Evolutionary conservation across 2,113 vertebrate species (phyloP), one percentile per base, ranked within the genome.

Genomic region (Agapornis roseicollis): DNA sequence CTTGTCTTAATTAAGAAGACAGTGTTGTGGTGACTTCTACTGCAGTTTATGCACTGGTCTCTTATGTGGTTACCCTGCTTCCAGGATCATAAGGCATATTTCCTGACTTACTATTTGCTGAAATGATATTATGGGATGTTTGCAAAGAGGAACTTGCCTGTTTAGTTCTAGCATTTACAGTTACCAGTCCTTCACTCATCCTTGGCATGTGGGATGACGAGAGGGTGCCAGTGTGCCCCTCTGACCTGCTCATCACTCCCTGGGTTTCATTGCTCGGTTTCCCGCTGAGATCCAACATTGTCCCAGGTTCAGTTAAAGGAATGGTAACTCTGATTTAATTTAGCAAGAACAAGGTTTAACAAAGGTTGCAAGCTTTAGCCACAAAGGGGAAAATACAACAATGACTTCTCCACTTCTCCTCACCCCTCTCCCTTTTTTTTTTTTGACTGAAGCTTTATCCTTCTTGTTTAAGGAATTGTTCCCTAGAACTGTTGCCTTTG

Each of bases 271-370:
- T 79, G 66, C 79, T 85, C 0, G 0, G 17, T 52, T 90, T 92
- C 56, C 47, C 12, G 18, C 66, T 35, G 85, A 70, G 44, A 76
- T 42, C 65, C n/a, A 17, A 65, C 13, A 56, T 88, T 63, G 37
- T 61, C 61, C 50, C 46, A 79, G 24, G 85, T 90, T 92, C 50
- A 44, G 9, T 66, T 85, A 88, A 85, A 81, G 50, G 17, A 74
- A 79, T 27, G 76, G 14, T 68, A 82, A 85, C 71, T 53, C n/a
- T 82, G 37, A 79, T 92, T 82, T 85, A 46, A 80, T 83, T 33
- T 31, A 39, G 29, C 5, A 64, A 58, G 53, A 80, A 14, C 35
- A 77, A 68, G 44, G 24, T 76, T 68, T 80, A 76, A 79, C 52
- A 50, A 69, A 58, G 33, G 76, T 72, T 72, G 17, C 28, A 63